Evolutionary conservation across 2,888 invertebrate genomes (phyloP).

Genomic region (Morpho achilles): DNA sequence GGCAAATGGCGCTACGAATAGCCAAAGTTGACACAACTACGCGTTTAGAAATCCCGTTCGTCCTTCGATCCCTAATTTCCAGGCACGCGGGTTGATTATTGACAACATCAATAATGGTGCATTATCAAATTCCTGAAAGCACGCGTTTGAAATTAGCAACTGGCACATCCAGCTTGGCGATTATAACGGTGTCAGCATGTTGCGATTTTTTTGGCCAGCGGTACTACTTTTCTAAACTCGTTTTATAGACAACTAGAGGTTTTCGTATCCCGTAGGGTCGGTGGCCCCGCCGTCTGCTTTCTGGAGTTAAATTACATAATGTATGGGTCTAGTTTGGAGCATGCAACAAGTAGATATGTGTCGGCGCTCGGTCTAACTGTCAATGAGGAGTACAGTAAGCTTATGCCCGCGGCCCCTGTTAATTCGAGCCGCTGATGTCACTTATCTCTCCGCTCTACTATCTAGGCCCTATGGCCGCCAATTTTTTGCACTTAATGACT

Average conservation of each 20-base stretch:
- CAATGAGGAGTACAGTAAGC: constrained; percentile 79
- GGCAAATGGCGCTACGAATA: constrained; percentile 80
- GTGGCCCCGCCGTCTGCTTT: constrained; percentile 72
- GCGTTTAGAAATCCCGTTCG: constrained; percentile 72
- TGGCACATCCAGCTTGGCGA: constrained; percentile 79
- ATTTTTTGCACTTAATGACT: constrained; percentile 70
- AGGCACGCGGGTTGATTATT: constrained; percentile 65
- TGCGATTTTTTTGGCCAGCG: constrained; percentile 80
- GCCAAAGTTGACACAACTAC: constrained; percentile 78
- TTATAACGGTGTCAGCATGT: constrained; percentile 81
- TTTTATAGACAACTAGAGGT: constrained; percentile 78
- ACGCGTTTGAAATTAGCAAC: constrained; percentile 70
- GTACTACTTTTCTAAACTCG: constrained; percentile 80
- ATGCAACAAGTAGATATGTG: constrained; percentile 80
- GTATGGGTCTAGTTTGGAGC: constrained; percentile 72
- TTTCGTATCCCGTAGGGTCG: constrained; percentile 79
- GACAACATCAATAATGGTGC: constrained; percentile 69
- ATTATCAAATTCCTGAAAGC: constrained; percentile 63
- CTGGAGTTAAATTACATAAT: constrained; percentile 79
- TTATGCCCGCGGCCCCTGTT: constrained; percentile 77
- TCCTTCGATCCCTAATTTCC: constrained; percentile 60
- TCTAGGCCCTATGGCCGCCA: constrained; percentile 78
- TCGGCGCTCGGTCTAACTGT: constrained; percentile 76
- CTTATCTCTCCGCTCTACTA: constrained; percentile 76
- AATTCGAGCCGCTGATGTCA: constrained; percentile 79